These are phyloP conservation scores for Onychostruthus taczanowskii DNA, from an alignment of 2,113 vertebrate species.

Conservation along the genomic window DNA sequence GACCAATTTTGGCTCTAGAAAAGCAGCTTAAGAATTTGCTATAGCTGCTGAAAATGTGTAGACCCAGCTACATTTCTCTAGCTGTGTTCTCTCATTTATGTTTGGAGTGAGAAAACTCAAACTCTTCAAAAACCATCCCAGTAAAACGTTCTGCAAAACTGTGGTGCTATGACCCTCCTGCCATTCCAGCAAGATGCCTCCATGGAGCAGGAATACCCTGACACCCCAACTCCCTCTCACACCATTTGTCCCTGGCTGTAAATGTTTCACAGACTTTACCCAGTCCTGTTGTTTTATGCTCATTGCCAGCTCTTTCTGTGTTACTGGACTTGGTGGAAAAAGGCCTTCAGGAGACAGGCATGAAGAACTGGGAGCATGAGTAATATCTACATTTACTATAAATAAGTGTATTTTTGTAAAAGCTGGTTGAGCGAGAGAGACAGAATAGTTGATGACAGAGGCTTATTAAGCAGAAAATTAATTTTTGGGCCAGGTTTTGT, in stretches of 20 bases:
- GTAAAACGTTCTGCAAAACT: not conserved
- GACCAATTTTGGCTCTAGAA: not conserved
- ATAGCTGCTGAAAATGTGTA: not conserved
- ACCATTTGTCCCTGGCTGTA: not conserved
- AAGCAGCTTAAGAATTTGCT: not conserved
- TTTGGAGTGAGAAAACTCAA: not conserved
- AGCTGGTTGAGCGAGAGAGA: not conserved
- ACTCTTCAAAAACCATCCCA: not conserved
- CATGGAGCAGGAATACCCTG: rapidly evolving
- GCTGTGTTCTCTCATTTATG: rapidly evolving
- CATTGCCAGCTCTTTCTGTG: not conserved
- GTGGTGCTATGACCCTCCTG: not conserved
- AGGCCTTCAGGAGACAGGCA: not conserved
- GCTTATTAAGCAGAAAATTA: not conserved
- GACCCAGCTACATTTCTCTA: not conserved
- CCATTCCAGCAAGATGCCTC: not conserved
- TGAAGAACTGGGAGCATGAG: not conserved
- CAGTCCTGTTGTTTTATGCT: not conserved
- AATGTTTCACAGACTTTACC: not conserved
- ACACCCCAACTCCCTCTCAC: not conserved
- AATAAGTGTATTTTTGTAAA: not conserved
- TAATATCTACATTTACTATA: not conserved
- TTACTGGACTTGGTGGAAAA: not conserved
- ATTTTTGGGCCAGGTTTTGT: not conserved
- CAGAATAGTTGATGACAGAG: not conserved